Percentiles rank a stretch among this genome's conserved stretches.
phyloP scores from a whole-genome alignment of 2,888 invertebrate species.

The Pachliopta kotzebuea region DNA sequence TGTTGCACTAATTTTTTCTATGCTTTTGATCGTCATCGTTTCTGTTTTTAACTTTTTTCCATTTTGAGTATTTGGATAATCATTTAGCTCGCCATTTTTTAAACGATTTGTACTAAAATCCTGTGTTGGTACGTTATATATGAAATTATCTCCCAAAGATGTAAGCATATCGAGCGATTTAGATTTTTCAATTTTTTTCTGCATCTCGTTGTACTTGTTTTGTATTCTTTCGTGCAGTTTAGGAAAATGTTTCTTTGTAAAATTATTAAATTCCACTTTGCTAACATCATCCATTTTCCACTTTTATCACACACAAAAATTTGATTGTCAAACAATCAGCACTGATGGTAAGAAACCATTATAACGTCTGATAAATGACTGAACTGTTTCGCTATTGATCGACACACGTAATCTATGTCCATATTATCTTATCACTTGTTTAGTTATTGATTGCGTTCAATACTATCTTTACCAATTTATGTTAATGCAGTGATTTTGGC shows the following conservation, averaged over 20 bases:
- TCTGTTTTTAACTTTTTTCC: slow-evolving; percentile 36
- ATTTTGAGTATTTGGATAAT: slow-evolving; percentile 29
- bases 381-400: slow-evolving; percentile 33
- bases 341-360: slow-evolving; percentile 9
- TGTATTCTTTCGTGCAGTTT: slow-evolving; percentile 62
- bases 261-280: slow-evolving; percentile 35
- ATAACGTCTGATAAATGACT: slow-evolving; percentile 18
- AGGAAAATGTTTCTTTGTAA: slow-evolving; percentile 52
- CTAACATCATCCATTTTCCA: slow-evolving; percentile 44
- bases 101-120: slow-evolving; percentile 44
- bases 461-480: slow-evolving; percentile 40
- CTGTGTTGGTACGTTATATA: slow-evolving; percentile 41
- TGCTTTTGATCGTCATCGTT: slow-evolving; percentile 44
- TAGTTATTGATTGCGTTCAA: slow-evolving; percentile 62
- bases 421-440: slow-evolving; percentile 49
- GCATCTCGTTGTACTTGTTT: slow-evolving; percentile 65
- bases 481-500: slow-evolving; percentile 18
- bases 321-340: slow-evolving; percentile 4
- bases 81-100: slow-evolving; percentile 38
- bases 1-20: slow-evolving; percentile 41
- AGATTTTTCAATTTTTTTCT: slow-evolving; percentile 62
- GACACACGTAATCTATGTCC: slow-evolving; percentile 31
- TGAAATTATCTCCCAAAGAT: slow-evolving; percentile 46
- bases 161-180: slow-evolving; percentile 60
- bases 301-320: slow-evolving; percentile 19